A percentile compares a stretch with the other conserved stretches of the same genome.
phyloP scores from a whole-genome alignment of 2,888 invertebrate species.

The Ceriagrion tenellum region DNA sequence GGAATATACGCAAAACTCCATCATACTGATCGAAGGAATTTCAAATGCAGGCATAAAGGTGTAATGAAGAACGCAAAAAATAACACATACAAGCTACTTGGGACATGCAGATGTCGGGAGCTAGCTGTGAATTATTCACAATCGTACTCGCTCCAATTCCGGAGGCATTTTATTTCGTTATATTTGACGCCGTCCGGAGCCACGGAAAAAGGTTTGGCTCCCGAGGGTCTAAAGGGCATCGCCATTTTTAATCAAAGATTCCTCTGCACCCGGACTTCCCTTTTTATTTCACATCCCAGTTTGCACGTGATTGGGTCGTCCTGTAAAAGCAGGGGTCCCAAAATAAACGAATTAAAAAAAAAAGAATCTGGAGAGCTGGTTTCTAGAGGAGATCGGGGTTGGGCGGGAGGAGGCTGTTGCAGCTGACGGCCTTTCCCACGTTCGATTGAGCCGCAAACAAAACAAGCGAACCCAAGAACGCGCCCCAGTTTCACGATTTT shows the following conservation, averaged over 20 bases:
- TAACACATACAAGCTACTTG: no score
- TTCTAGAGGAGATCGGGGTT: neutral
- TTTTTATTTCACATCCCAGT: neutral
- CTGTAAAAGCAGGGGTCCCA: neutral
- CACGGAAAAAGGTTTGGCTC: no score
- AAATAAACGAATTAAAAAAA: neutral
- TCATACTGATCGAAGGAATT: no score
- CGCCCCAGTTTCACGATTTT: conserved; percentile 38
- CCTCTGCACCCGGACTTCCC: neutral
- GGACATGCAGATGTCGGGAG: no score
- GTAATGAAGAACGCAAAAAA: no score
- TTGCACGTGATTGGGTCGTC: neutral
- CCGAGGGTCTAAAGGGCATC: neutral
- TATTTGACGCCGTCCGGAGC: no score
- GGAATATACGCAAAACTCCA: no score
- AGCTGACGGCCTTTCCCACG: conserved; percentile 31
- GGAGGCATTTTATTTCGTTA: no score
- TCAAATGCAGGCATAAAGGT: no score
- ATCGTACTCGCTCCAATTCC: no score
- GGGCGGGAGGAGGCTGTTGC: neutral
- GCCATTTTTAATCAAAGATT: neutral
- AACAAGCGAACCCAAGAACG: conserved; percentile 2
- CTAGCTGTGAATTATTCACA: no score
- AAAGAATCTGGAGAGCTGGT: neutral
- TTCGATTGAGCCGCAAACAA: conserved; percentile 46